A percentile compares a stretch with the other conserved stretches of the same genome.
phyloP scores from a whole-genome alignment of 2,113 vertebrate genomes.

The Hystrix cristata region DNA sequence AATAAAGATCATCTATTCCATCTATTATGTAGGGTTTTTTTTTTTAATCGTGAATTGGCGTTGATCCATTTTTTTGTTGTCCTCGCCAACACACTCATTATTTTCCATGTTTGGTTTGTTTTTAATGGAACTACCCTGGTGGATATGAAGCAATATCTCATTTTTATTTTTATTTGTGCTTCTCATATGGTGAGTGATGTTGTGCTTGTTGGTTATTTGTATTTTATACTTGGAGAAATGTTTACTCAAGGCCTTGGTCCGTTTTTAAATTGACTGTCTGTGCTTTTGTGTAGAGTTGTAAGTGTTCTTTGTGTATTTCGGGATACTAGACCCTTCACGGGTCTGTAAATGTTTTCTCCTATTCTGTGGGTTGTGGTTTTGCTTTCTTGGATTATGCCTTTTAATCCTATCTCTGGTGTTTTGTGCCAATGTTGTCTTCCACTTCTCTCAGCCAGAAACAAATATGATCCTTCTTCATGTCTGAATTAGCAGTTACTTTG shows the following conservation, averaged over 20 bases:
- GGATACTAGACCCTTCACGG: neutral
- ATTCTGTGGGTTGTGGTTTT: neutral
- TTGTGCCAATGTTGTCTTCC: neutral
- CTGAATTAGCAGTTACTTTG: neutral
- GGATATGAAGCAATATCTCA: neutral
- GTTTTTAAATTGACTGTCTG: neutral
- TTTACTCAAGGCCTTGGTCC: neutral
- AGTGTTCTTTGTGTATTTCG: slow-evolving; percentile 12
- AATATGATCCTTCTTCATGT: neutral
- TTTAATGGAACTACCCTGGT: neutral
- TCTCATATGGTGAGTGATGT: neutral
- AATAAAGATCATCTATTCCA: too few species aligned
- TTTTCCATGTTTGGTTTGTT: neutral
- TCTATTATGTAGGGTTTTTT: too few species aligned
- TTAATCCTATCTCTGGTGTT: neutral
- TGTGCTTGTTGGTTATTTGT: neutral
- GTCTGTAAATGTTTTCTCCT: neutral
- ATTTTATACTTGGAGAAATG: neutral
- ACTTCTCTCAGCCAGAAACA: neutral
- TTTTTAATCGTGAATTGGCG: too few species aligned
- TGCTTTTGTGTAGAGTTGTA: neutral
- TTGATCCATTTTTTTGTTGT: neutral
- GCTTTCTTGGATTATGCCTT: neutral
- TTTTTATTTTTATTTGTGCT: neutral
- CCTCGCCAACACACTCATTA: neutral